A percentile compares a stretch with the other conserved stretches of the same genome.
Conservation (phyloP, 30 jellyfish, hydroid and myxozoan genomes). For the Chrysaora quinquecirrha region DNA sequence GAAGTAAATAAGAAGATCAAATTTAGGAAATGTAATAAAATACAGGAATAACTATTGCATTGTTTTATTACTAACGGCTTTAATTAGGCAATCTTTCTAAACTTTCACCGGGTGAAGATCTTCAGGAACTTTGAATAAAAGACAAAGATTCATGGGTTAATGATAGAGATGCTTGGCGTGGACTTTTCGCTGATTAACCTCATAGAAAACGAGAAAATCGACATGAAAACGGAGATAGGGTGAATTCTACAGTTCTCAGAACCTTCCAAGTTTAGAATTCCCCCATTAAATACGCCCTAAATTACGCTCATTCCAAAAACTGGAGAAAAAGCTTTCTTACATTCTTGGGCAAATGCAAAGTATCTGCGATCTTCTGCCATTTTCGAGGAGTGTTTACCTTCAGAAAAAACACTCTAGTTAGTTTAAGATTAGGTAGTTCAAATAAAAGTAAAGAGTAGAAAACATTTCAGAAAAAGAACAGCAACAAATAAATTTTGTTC, state of each 20-base stretch:
- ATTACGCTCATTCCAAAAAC: no score
- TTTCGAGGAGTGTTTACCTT: slow-evolving; percentile 70
- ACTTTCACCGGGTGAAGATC: no score
- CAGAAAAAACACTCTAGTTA: neutral
- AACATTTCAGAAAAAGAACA: neutral
- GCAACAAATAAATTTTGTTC: neutral
- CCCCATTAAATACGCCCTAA: neutral
- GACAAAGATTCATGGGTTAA: neutral
- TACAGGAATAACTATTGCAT: neutral
- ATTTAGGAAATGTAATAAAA: no score
- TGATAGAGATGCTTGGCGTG: neutral
- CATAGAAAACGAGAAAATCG: no score
- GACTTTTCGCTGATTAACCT: no score
- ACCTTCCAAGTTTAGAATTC: neutral
- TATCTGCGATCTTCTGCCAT: slow-evolving; percentile 72
- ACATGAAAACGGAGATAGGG: no score
- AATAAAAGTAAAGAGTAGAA: neutral
- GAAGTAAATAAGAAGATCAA: neutral
- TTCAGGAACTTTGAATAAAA: no score
- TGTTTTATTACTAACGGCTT: neutral
- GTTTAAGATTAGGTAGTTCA: neutral
- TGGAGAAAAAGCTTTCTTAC: no score
- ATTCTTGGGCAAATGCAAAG: slow-evolving; percentile 45
- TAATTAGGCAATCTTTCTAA: no score
- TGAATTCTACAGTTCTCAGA: no score